These are phyloP conservation scores for Alligator sinensis DNA, from an alignment of 2,113 vertebrate genomes.

Conservation along the genomic window DNA sequence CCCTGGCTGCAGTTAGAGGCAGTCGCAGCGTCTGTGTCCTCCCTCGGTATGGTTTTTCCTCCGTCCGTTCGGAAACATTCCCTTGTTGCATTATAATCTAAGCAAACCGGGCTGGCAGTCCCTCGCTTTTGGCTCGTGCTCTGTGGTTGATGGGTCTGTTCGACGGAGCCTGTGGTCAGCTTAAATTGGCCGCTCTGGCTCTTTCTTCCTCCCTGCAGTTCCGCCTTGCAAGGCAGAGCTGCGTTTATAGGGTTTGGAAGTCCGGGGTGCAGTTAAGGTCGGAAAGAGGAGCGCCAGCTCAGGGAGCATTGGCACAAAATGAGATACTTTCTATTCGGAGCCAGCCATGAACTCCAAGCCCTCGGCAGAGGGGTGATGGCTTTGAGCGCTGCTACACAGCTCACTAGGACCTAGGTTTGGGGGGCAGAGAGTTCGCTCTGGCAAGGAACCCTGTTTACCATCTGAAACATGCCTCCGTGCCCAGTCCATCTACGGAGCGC, in stretches of 20 bases:
- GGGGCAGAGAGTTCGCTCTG: too few species aligned
- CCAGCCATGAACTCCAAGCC: not conserved
- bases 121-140: not conserved
- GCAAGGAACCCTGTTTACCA: not conserved
- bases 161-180: not conserved
- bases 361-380: not conserved
- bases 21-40: not conserved
- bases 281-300: not conserved
- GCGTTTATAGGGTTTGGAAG: not conserved
- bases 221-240: not conserved
- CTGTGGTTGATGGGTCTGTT: slow-evolving; percentile 17
- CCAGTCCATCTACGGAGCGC: not conserved
- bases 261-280: not conserved
- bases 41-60: not conserved
- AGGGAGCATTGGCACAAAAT: rapidly evolving
- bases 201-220: not conserved
- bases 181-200: not conserved
- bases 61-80: not conserved
- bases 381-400: not conserved
- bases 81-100: not conserved
- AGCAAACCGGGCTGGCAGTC: not conserved
- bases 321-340: not conserved
- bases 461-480: rapidly evolving
- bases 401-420: too few species aligned
- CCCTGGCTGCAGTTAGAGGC: not conserved